Evolutionary conservation across 2,888 invertebrate species (phyloP).

Genomic region (Julus scandinavius): DNA sequence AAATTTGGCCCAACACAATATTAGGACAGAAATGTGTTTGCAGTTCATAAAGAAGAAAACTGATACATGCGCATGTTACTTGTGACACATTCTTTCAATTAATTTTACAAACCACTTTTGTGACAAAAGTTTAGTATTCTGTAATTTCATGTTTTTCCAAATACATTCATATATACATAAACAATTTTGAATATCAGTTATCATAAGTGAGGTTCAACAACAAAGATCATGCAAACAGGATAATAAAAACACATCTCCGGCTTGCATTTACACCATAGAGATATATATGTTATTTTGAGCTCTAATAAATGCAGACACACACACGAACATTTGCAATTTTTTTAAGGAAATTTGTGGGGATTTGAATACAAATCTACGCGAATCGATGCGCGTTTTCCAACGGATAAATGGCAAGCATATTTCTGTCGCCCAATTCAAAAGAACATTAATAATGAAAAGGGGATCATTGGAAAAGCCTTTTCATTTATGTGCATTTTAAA

Average conservation of each 20-base stretch:
- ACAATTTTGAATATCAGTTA: background rate
- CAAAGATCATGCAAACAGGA: background rate
- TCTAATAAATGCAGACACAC: background rate
- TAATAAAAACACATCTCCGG: background rate
- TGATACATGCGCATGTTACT: no score
- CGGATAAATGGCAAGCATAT: background rate
- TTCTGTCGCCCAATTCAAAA: constrained; percentile 3
- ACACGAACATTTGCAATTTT: background rate
- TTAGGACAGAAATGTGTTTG: no score
- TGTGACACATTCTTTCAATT: no score
- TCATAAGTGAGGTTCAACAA: background rate
- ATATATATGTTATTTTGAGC: background rate
- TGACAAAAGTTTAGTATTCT: no score
- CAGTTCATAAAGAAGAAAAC: no score
- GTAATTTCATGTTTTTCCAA: no score
- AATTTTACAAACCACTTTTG: no score
- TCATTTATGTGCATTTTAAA: constrained; percentile 24
- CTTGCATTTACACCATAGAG: background rate
- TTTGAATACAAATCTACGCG: background rate
- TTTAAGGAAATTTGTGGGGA: background rate
- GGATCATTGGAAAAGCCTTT: background rate
- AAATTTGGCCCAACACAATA: no score
- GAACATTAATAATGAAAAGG: constrained; percentile 31
- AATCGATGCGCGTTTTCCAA: background rate
- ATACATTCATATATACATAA: background rate